Evolutionary conservation across 2,888 invertebrate genomes (phyloP).

Genomic region (Apeira syringaria): DNA sequence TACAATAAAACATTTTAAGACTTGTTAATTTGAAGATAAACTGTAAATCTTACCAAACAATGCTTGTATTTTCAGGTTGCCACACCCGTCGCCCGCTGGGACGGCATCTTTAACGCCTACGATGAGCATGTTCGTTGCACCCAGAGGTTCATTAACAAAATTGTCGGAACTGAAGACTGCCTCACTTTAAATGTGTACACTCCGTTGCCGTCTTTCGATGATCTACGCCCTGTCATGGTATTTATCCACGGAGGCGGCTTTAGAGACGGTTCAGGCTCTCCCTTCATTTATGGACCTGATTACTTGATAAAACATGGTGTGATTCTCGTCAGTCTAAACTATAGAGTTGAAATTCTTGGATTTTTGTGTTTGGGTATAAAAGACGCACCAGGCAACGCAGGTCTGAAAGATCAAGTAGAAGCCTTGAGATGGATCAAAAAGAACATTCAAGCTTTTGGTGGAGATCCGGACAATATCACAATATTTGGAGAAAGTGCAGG

Average conservation of each 20-base stretch:
- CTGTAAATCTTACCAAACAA: no score
- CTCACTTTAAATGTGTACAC: conserved; percentile 67
- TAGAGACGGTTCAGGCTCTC: conserved; percentile 65
- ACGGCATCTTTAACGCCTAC: conserved; percentile 53
- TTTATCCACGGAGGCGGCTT: conserved; percentile 76
- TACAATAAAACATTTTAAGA: no score
- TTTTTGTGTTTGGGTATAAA: conserved; percentile 67
- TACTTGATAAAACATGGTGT: conserved; percentile 60
- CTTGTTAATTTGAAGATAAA: no score
- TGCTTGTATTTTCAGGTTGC: conserved; percentile 50
- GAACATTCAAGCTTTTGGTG: conserved; percentile 65
- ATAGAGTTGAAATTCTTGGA: conserved; percentile 68
- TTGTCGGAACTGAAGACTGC: conserved; percentile 64
- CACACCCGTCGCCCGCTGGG: conserved; percentile 52
- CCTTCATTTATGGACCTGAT: conserved; percentile 66
- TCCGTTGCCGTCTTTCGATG: conserved; percentile 37
- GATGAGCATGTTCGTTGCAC: conserved; percentile 63
- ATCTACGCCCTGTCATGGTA: conserved; percentile 64
- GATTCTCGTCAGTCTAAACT: conserved; percentile 68
- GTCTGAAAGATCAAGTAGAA: conserved; percentile 70
- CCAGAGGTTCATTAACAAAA: conserved; percentile 50
- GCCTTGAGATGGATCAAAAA: conserved; percentile 64
- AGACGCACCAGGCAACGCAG: conserved; percentile 70
- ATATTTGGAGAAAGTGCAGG: conserved; percentile 78
- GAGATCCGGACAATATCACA: conserved; percentile 66